A percentile compares a stretch with the other conserved stretches of the same genome.
Evolutionary conservation across 2,797 vertebrate species (phyloP).

Genomic region (Perodicticus potto): DNA sequence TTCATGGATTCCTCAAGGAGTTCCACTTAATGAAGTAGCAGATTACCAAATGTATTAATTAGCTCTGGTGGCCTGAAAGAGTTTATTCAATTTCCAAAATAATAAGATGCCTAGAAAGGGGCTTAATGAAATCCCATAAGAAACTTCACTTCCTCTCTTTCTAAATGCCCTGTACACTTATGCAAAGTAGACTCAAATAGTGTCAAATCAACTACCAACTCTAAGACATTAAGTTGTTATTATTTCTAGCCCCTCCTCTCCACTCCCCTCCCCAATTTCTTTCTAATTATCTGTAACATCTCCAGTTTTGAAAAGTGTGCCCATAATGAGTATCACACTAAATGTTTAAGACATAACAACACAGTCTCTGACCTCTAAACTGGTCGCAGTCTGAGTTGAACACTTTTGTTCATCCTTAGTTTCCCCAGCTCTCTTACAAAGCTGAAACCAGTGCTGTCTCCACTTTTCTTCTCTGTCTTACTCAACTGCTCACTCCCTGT

Average conservation of each 20-base stretch:
- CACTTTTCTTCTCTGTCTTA: background rate
- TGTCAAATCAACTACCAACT: background rate
- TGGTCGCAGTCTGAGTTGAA: background rate
- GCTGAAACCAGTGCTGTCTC: background rate
- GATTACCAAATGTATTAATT: conserved; percentile 80
- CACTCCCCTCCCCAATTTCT: background rate
- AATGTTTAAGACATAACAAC: background rate
- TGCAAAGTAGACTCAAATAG: background rate
- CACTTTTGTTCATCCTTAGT: background rate
- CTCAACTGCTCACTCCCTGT: background rate
- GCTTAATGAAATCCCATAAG: conserved; percentile 66
- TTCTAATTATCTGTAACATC: background rate
- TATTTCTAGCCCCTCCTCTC: background rate
- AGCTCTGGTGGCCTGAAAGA: conserved; percentile 74
- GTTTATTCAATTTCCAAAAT: conserved; percentile 80
- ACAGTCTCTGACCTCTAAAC: conserved; percentile 6
- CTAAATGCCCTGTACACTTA: background rate
- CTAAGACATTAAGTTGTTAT: background rate
- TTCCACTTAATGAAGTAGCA: conserved; percentile 74
- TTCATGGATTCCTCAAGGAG: conserved; percentile 63
- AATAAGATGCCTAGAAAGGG: conserved; percentile 66
- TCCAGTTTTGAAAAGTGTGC: background rate
- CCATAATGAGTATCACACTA: background rate
- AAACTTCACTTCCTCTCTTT: background rate
- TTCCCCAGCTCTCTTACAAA: conserved; percentile 23